Evolutionary conservation across 2,888 invertebrate genomes (phyloP).

Genomic region (Lydus trimaculatus): DNA sequence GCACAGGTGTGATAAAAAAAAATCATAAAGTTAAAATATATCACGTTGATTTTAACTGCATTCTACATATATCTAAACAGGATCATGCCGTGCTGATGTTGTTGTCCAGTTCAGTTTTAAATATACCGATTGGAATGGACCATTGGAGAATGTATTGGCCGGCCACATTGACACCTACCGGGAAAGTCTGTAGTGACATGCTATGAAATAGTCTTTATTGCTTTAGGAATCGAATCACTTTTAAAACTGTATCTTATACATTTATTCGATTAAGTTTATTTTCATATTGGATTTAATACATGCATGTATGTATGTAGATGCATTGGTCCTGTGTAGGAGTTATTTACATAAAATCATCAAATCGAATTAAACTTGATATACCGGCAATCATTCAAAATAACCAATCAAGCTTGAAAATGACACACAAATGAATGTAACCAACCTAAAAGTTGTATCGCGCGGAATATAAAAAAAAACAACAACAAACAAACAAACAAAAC

Average conservation of each 20-base stretch:
- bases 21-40: conserved; percentile 56
- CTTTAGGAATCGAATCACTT: conserved; percentile 56
- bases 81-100: conserved; percentile 52
- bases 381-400: conserved; percentile 36
- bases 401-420: conserved; percentile 9
- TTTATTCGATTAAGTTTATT: conserved; percentile 50
- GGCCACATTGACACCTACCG: conserved; percentile 58
- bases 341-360: conserved; percentile 52
- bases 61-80: conserved; percentile 57
- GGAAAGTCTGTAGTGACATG: conserved; percentile 59
- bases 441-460: conserved; percentile 1
- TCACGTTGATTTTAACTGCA: conserved; percentile 57
- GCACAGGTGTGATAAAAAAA: conserved; percentile 56
- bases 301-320: conserved; percentile 36
- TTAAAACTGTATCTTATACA: conserved; percentile 44
- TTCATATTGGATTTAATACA: conserved; percentile 25
- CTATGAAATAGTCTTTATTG: conserved; percentile 61
- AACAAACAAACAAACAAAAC: too few relatives aligned
- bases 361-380: conserved; percentile 38
- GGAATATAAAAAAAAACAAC: neutral
- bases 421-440: conserved; percentile 42
- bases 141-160: conserved; percentile 37
- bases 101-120: conserved; percentile 39
- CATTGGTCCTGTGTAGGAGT: conserved; percentile 37
- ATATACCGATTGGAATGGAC: conserved; percentile 32